Conservation (phyloP, 1,140 invertebrate genomes). For the Proales similis region DNA sequence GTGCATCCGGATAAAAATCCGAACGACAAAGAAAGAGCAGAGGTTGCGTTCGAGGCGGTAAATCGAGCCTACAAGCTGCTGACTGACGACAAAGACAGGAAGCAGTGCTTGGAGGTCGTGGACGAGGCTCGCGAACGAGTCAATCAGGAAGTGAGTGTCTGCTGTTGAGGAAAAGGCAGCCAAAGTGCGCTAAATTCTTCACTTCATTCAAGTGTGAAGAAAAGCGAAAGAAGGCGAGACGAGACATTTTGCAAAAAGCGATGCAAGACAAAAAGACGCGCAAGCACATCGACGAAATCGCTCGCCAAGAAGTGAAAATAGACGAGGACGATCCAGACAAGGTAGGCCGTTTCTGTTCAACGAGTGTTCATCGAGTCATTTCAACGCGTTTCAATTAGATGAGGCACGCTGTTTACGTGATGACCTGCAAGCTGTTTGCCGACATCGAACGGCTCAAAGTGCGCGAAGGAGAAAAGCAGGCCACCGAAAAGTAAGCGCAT, state of each 20-base stretch:
- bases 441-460: slow-evolving; percentile 77
- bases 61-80: slow-evolving; percentile 92
- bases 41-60: slow-evolving; percentile 69
- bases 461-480: slow-evolving; percentile 68
- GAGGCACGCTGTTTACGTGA: slow-evolving; percentile 27
- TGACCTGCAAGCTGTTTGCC: slow-evolving; percentile 94
- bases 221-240: slow-evolving; percentile 24
- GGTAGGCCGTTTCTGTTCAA: too few relatives aligned
- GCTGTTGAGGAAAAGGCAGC: slow-evolving; percentile 84
- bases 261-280: slow-evolving; percentile 10
- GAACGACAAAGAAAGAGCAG: slow-evolving; percentile 85
- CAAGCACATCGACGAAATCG: slow-evolving; percentile 37
- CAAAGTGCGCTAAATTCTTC: slow-evolving; percentile 24
- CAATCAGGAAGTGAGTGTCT: too few relatives aligned
- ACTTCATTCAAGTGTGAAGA: slow-evolving; percentile 25
- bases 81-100: slow-evolving; percentile 84
- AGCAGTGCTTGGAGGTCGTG: slow-evolving; percentile 89
- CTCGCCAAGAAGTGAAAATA: slow-evolving; percentile 50
- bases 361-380: too few relatives aligned
- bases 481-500: slow-evolving; percentile 67
- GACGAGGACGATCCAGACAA: slow-evolving; percentile 87
- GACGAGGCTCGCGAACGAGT: slow-evolving; percentile 74
- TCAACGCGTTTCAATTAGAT: too few relatives aligned
- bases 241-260: background rate
- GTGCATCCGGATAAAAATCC: slow-evolving; percentile 98